Percentiles rank a stretch among this genome's conserved stretches.
phyloP scores from a whole-genome alignment of 2,113 vertebrate genomes.

The Charadrius vociferus region DNA sequence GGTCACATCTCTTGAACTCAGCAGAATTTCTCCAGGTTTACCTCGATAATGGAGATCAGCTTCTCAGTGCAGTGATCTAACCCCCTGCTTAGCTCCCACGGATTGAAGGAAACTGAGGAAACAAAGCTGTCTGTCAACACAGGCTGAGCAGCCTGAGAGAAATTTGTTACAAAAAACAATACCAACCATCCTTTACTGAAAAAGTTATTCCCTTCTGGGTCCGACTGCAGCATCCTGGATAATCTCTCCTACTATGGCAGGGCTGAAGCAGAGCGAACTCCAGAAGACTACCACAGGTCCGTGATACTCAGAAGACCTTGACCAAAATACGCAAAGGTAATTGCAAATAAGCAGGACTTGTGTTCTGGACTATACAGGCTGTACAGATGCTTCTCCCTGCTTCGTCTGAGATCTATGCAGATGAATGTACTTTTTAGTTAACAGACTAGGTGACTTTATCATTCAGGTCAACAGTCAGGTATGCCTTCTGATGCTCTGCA shows the following conservation, averaged over 20 bases:
- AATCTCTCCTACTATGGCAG: not conserved
- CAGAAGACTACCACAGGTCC: not conserved
- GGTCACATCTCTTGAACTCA: not conserved
- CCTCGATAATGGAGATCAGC: not conserved
- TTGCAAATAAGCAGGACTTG: not conserved
- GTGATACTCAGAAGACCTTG: not conserved
- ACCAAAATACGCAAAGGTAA: not conserved
- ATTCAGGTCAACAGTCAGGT: not conserved
- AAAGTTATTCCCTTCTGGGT: not conserved
- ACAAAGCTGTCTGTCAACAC: not conserved
- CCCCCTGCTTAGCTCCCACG: accelerated
- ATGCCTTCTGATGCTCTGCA: not conserved
- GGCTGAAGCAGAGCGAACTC: not conserved
- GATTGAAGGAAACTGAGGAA: not conserved
- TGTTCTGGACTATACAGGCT: not conserved
- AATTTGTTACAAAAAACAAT: not conserved
- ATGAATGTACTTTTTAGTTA: not conserved
- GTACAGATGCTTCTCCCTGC: not conserved
- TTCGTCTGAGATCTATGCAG: not conserved
- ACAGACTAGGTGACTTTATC: not conserved
- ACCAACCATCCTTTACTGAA: not conserved
- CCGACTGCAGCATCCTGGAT: not conserved
- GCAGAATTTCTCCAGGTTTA: not conserved
- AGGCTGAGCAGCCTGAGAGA: not conserved
- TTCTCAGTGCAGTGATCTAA: not conserved